Percentiles rank a stretch among this genome's conserved stretches.
Evolutionary conservation across 1,140 invertebrate genomes (phyloP).

Genomic region (Eciton burchellii): DNA sequence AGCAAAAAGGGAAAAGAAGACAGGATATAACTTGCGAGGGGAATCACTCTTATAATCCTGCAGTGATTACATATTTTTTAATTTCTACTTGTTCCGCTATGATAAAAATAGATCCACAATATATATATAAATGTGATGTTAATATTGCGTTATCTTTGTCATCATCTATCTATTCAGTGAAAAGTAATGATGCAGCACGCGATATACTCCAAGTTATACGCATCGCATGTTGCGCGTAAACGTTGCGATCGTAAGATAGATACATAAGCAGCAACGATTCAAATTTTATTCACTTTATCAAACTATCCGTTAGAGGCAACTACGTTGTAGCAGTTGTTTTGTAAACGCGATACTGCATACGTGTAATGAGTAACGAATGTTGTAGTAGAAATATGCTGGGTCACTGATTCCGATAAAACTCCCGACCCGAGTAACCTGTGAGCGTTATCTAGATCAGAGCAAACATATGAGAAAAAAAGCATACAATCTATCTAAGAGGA

Average conservation of each 20-base stretch:
- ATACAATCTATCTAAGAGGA: constrained; percentile 62
- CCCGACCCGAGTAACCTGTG: constrained; percentile 55
- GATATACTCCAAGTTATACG: constrained; percentile 17
- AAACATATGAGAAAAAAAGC: constrained; percentile 50
- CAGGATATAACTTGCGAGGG: constrained; percentile 5
- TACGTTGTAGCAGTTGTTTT: constrained; percentile 59
- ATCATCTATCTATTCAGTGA: constrained; percentile 29
- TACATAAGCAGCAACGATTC: constrained; percentile 12
- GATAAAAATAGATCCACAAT: constrained; percentile 57
- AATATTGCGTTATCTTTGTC: constrained; percentile 18
- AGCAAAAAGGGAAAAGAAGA: constrained; percentile 32
- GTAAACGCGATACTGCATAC: constrained; percentile 49
- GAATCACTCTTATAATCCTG: background rate
- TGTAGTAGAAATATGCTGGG: constrained; percentile 71
- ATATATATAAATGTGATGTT: constrained; percentile 45
- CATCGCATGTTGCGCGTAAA: constrained; percentile 14
- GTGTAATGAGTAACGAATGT: constrained; percentile 60
- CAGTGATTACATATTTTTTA: constrained; percentile 26
- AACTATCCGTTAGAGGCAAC: constrained; percentile 66
- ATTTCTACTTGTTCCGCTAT: constrained; percentile 39
- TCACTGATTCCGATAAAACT: constrained; percentile 72
- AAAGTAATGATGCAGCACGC: background rate
- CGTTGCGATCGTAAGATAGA: background rate
- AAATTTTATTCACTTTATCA: constrained; percentile 4
- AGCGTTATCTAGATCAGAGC: constrained; percentile 63